Percentiles rank a stretch among this genome's conserved stretches.
These are phyloP conservation scores for Typhlichthys eigenmanni DNA, from an alignment of 2,797 vertebrate species.

Conservation along the genomic window DNA sequence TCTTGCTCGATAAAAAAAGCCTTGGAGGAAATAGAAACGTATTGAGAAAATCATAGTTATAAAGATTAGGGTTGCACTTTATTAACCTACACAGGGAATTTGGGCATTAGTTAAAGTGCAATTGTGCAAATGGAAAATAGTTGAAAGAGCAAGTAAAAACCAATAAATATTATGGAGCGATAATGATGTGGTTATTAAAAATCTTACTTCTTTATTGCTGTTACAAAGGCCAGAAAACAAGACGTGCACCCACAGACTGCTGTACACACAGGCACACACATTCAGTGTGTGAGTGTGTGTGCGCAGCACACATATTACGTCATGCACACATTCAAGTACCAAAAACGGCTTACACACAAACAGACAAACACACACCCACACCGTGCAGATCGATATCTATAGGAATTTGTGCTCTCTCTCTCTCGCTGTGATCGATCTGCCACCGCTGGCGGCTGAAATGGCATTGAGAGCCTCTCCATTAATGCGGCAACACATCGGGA, in stretches of 20 bases:
- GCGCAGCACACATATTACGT: no score
- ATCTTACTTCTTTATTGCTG: no score
- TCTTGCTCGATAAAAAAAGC: neutral
- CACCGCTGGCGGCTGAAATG: conserved; percentile 34
- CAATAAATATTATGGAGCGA: no score
- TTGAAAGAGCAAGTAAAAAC: no score
- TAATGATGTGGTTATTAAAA: no score
- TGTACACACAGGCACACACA: neutral
- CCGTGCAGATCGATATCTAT: conserved; percentile 16
- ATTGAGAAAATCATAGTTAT: neutral
- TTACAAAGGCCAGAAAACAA: no score
- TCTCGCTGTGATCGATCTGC: conserved; percentile 39
- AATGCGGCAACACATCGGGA: conserved; percentile 50
- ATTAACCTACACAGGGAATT: neutral
- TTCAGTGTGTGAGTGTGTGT: neutral
- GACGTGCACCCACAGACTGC: no score
- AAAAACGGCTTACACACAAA: neutral
- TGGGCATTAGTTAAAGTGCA: neutral
- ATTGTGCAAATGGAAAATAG: no score
- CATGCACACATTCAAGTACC: neutral
- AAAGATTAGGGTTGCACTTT: neutral
- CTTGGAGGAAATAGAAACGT: neutral
- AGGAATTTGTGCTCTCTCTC: conserved; percentile 16
- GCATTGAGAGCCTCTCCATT: conserved; percentile 47
- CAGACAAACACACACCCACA: conserved; percentile 5